Evolutionary conservation across 1,140 invertebrate genomes (phyloP), one percentile per base, ranked within the genome.

Genomic region (Cherax destructor): DNA sequence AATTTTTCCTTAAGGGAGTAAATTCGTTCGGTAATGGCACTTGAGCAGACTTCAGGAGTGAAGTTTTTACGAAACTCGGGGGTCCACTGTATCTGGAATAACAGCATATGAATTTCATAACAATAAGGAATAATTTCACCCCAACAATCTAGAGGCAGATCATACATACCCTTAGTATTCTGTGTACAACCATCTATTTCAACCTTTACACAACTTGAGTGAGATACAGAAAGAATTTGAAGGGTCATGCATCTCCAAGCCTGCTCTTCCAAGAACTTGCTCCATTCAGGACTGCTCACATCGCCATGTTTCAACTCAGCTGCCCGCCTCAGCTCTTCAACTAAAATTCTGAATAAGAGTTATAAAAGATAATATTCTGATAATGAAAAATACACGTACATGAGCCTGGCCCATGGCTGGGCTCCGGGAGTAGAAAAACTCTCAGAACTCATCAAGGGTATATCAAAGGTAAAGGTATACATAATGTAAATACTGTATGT

Each of bases 181-280:
- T 86, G 85, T 59, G 85, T 86, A 56, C 30, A 47, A 9, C 85
- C 74, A 56, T 86, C 74, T 50, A 86, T 21, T 77, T 86, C 85
- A 47, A 86, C 52, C 59, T 77, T 86, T 0, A 78, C 65, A 21
- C 7, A 72, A 41, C 30, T 78, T 47, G 72, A 61, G 85, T 86
- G 85, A 7, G 50, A 59, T 24, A 77, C 72, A 30, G 47, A 21
- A 41, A 86, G 85, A 18, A 86, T 50, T 50, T 86, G 85, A 3
- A 86, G 85, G 11, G 47, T 86, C 72, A 86, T 76, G 74, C 85
- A 86, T 41, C 50, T 18, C 85, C 56, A 24, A 16, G 74, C 74
- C 76, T 86, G 85, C 74, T 78, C 74, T 50, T 86, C 74, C 50
- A 86, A 61, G 24, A 86, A 78, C n/a, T 52, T 49, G n/a, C 24